Evolutionary conservation across 2,888 invertebrate genomes (phyloP), one percentile per base, ranked within the genome.

Genomic region (Troglohyphantes excavatus): DNA sequence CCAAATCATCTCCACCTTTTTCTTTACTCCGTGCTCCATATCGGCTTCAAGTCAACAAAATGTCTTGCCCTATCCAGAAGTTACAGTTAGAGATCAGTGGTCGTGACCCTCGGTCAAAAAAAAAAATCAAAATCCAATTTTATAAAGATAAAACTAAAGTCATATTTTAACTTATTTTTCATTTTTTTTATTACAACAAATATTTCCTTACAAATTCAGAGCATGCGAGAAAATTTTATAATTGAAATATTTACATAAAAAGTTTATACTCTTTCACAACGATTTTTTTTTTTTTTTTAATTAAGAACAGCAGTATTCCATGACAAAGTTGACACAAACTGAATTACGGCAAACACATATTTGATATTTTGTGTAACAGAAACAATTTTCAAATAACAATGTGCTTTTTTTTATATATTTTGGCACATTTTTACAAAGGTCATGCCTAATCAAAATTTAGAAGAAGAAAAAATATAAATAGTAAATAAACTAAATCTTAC

Each of bases 151-250:
- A n/a, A n/a, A n/a, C n/a, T n/a, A n/a, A n/a, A n/a, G n/a, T n/a
- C n/a, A n/a, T n/a, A n/a, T n/a, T n/a, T n/a, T 39, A 59, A 13
- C 7, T 39, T 46, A 46, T 72, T 72, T 46, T 46, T 46, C 17
- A 23, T 26, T 26, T 17, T 23, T 72, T 82, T 82, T 82, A 82
- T 82, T 82, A 72, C 59, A 82, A 82, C 82, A 82, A 82, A 61
- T 82, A 82, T 72, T 78, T 78, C 39, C 46, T 23, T 78, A 78
- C 78, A 78, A 78, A 78, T 78, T 26, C 43, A 26, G 13, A 43
- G 78, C 65, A 78, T 78, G 78, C 78, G 65, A 65, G 78, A 39
- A 78, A 78, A 65, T 78, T 39, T 33, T 17, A 53, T n/a, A n/a
- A 53, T 53, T 17, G 53, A 53, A 53, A 53, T 53, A 53, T 53